phyloP scores from a whole-genome alignment of 2,113 vertebrate genomes.

The Istiophorus platypterus region DNA sequence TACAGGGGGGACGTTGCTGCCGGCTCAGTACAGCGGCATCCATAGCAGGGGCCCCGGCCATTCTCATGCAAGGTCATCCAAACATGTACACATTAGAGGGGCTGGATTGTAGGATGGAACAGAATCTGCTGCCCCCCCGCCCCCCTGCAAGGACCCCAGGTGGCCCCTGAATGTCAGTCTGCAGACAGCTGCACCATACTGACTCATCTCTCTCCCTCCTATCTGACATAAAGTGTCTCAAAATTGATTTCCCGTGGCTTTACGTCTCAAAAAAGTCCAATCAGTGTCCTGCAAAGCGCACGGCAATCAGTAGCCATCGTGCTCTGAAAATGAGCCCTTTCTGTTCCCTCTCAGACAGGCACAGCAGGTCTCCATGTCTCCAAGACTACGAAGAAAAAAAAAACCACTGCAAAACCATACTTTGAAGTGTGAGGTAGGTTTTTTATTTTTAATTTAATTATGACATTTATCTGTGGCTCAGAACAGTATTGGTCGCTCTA shows the following conservation, averaged over 20 bases:
- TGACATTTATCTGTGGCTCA: conserved; percentile 25
- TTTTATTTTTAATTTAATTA: conserved; percentile 18
- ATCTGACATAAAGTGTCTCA: not conserved
- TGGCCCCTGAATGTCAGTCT: not conserved
- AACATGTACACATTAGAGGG: not conserved
- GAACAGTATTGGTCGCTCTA: not conserved
- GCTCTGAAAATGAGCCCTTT: not conserved
- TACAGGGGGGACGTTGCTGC: not conserved
- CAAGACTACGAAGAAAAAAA: not conserved
- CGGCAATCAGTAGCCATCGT: not conserved
- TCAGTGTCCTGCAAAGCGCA: not conserved
- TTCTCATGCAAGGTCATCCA: not conserved
- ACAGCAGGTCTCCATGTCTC: not conserved
- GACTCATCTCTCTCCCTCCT: not conserved
- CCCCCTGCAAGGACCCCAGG: not conserved
- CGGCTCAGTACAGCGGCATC: not conserved
- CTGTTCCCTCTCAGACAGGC: not conserved
- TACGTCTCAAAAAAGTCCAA: not conserved
- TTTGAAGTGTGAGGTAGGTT: conserved; percentile 18
- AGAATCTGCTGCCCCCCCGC: not conserved
- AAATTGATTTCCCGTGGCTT: not conserved
- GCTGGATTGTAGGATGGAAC: not conserved
- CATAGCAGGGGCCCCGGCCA: not conserved
- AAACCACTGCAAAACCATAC: too few relatives aligned
- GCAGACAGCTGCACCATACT: not conserved